Evolutionary conservation across 2,888 invertebrate genomes (phyloP).

Genomic region (Cephonodes hylas): DNA sequence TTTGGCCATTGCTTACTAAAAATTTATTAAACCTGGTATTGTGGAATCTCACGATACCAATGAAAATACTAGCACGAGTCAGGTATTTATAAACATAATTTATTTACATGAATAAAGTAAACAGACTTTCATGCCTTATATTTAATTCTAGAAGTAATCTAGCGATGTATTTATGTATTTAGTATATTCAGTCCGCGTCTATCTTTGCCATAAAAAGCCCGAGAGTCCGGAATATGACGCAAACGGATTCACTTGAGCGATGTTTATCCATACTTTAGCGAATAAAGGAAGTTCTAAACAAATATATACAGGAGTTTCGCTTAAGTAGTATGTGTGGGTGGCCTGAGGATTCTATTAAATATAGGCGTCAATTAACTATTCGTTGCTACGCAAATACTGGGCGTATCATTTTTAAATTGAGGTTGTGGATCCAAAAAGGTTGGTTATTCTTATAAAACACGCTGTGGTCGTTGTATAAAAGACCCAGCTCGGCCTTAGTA

Average conservation of each 20-base stretch:
- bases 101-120: background rate
- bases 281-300: background rate
- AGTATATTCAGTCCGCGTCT: background rate
- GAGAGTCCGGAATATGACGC: conserved; percentile 1
- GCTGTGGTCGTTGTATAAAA: no score
- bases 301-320: background rate
- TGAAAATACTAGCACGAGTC: no score
- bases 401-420: no score
- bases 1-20: no score
- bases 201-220: background rate
- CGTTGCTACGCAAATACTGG: no score
- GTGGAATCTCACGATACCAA: no score
- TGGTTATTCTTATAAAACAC: no score
- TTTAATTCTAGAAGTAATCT: background rate
- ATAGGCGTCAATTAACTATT: no score
- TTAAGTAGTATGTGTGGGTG: background rate
- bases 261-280: background rate
- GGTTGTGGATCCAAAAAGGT: no score
- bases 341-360: background rate
- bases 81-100: no score
- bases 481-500: no score
- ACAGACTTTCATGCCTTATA: background rate
- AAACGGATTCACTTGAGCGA: background rate
- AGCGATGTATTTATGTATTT: background rate
- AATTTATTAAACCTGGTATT: no score